Conservation (phyloP, 2,888 invertebrate species). For the Dicycla oo region DNA sequence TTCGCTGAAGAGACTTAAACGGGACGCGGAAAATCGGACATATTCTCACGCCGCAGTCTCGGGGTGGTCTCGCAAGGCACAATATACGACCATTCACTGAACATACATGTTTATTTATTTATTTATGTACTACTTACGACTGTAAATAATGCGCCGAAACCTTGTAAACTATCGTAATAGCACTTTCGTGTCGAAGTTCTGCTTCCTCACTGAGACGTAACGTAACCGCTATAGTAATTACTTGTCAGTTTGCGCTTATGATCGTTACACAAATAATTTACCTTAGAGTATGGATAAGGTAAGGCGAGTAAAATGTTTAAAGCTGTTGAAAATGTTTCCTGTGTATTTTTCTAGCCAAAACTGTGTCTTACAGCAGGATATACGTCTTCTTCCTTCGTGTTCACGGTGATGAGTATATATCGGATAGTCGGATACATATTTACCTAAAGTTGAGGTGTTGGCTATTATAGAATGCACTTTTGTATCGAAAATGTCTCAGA, state of each 20-base stretch:
- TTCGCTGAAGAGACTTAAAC: slow-evolving; percentile 46
- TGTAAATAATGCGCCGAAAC: slow-evolving; percentile 48
- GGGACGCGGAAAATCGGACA: slow-evolving; percentile 45
- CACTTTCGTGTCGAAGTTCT: slow-evolving; percentile 56
- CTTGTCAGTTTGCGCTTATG: slow-evolving; percentile 72
- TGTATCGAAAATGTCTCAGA: too few species aligned
- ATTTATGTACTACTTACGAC: slow-evolving; percentile 39
- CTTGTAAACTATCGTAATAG: slow-evolving; percentile 58
- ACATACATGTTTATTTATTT: slow-evolving; percentile 54
- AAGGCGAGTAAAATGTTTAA: not conserved
- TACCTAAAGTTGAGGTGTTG: too few species aligned
- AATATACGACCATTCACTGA: slow-evolving; percentile 39
- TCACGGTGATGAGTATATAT: too few species aligned
- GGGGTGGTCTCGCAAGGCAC: slow-evolving; percentile 58
- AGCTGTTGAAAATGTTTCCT: not conserved
- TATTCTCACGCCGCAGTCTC: slow-evolving; percentile 47
- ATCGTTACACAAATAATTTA: slow-evolving; percentile 73
- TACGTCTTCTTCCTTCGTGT: not conserved
- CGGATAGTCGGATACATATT: too few species aligned
- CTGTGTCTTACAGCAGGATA: not conserved
- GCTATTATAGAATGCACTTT: too few species aligned
- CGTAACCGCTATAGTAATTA: slow-evolving; percentile 67
- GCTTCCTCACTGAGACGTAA: slow-evolving; percentile 48
- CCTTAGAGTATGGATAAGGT: slow-evolving; percentile 16
- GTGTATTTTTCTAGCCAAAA: not conserved